Conservation (phyloP, 35 echinoderm and acorn worm genomes). For the Diadema setosum region DNA sequence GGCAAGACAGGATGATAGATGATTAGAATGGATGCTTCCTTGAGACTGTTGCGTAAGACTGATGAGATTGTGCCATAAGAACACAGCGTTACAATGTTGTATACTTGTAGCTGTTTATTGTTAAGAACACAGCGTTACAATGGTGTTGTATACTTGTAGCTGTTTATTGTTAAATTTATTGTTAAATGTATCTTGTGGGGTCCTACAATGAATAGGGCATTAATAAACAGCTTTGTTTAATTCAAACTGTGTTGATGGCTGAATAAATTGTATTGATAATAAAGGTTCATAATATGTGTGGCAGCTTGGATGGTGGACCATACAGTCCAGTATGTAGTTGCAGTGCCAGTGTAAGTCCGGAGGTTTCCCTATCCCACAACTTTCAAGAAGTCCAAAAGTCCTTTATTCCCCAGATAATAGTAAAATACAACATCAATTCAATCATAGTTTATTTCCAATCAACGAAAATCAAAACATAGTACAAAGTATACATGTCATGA, state of each 20-base stretch:
- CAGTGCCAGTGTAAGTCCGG: not conserved
- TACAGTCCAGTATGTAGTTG: not conserved
- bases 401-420: not conserved
- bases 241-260: not conserved
- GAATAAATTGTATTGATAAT: not conserved
- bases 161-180: not conserved
- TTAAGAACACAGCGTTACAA: not conserved
- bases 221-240: not conserved
- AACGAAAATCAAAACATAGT: too few species aligned
- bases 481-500: too few species aligned
- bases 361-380: not conserved
- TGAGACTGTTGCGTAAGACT: too few species aligned
- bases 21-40: not conserved
- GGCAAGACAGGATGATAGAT: constrained; percentile 30
- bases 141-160: not conserved
- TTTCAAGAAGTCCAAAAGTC: not conserved
- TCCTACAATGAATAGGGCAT: not conserved
- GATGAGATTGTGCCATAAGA: not conserved
- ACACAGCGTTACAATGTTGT: not conserved
- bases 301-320: not conserved
- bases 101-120: not conserved
- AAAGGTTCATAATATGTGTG: not conserved
- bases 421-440: not conserved
- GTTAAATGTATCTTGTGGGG: not conserved
- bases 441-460: too few species aligned